phyloP scores from a whole-genome alignment of 2,797 vertebrate species.

The Sorex maritimensis region DNA sequence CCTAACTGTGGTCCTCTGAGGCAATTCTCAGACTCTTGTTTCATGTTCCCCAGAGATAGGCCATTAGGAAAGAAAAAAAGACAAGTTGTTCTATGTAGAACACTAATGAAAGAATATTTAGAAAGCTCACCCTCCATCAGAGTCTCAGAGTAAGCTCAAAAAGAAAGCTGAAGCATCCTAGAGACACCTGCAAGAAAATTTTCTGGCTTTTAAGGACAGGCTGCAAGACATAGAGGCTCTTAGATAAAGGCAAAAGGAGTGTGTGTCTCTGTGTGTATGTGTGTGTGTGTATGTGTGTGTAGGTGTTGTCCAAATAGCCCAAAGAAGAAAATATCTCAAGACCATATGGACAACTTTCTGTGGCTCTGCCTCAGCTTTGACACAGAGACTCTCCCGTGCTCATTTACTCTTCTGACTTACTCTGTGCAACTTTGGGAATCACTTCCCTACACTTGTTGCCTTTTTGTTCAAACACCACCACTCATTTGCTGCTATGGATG shows the following conservation, averaged over 20 bases:
- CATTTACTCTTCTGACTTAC: background rate
- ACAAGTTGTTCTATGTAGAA: background rate
- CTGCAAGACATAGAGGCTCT: background rate
- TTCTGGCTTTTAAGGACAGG: background rate
- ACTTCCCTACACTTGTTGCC: background rate
- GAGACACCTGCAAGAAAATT: background rate
- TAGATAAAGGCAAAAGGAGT: background rate
- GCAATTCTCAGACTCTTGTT: background rate
- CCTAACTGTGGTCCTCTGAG: background rate
- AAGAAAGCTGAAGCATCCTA: background rate
- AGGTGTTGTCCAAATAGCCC: background rate
- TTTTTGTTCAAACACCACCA: conserved; percentile 27
- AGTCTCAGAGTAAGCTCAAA: background rate
- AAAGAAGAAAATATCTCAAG: background rate
- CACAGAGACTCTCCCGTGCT: background rate
- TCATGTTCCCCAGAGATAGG: background rate
- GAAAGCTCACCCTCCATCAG: background rate
- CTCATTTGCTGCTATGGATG: background rate
- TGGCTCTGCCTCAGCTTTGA: background rate
- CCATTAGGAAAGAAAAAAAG: conserved; percentile 18
- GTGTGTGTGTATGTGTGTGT: too few species aligned
- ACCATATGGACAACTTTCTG: background rate
- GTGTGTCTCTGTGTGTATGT: too few species aligned
- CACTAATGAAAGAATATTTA: background rate
- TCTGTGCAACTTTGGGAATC: background rate